phyloP scores from a whole-genome alignment of 2,797 vertebrate genomes.

The Takifugu ocellatus region DNA sequence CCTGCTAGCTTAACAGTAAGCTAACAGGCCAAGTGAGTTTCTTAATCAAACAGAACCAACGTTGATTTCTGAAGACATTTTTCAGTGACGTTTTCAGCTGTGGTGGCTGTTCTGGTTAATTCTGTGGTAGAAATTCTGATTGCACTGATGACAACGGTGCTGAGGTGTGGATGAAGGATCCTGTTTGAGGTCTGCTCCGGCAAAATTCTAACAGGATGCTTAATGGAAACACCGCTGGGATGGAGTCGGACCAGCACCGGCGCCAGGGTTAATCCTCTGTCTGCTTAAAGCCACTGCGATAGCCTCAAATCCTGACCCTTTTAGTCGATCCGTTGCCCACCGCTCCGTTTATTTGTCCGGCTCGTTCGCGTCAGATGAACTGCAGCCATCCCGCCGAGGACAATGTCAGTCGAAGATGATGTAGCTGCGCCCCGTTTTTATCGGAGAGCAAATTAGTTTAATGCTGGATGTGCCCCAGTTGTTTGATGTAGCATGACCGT shows the following conservation, averaged over 20 bases:
- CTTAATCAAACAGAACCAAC: too few species aligned
- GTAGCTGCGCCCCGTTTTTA: slow-evolving; percentile 25
- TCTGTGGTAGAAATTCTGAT: too few species aligned
- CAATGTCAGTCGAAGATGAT: slow-evolving; percentile 31
- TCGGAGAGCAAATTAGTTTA: slow-evolving; percentile 43
- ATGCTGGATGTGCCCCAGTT: slow-evolving; percentile 31
- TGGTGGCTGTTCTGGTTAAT: too few species aligned
- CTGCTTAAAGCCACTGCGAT: slow-evolving; percentile 32
- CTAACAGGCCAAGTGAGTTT: too few species aligned
- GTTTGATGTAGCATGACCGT: slow-evolving; percentile 42
- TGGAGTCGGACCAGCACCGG: slow-evolving; percentile 15
- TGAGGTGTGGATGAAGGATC: too few species aligned
- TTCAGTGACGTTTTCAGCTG: too few species aligned
- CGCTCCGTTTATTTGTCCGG: slow-evolving; percentile 11
- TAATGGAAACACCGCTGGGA: neutral
- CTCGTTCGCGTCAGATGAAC: slow-evolving; percentile 49
- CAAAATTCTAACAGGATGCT: neutral
- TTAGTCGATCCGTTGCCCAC: slow-evolving; percentile 35
- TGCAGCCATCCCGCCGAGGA: slow-evolving; percentile 23
- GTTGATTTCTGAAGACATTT: too few species aligned
- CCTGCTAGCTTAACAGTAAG: too few species aligned
- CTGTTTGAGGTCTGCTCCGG: neutral
- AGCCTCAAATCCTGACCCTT: slow-evolving; percentile 40
- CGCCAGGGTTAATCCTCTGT: slow-evolving; percentile 25
- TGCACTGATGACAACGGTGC: too few species aligned